Percentiles rank a stretch among this genome's conserved stretches.
Conservation (phyloP, 2,888 invertebrate genomes). For the Hetaerina titia region DNA sequence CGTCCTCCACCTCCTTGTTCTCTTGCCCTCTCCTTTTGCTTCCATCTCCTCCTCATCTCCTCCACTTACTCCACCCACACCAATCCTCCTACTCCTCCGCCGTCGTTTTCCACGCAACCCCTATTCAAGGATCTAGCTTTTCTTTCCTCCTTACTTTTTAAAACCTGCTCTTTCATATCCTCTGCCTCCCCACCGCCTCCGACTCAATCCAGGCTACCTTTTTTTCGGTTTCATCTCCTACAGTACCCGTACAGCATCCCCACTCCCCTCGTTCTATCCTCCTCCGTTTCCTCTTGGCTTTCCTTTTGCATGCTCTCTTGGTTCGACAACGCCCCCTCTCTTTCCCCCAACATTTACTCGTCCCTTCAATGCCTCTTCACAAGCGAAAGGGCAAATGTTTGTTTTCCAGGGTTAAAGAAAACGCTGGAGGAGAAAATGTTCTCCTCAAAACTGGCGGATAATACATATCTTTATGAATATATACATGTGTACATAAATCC, state of each 20-base stretch:
- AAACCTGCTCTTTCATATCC: conserved; percentile 18
- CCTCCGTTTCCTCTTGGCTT: neutral
- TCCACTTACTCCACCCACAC: neutral
- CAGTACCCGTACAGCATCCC: neutral
- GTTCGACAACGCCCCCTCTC: neutral
- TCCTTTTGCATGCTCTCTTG: neutral
- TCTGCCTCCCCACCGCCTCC: neutral
- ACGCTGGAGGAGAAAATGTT: neutral
- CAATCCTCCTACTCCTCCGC: neutral
- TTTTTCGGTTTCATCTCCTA: neutral
- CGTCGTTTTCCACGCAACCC: neutral
- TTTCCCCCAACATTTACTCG: neutral
- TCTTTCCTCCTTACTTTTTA: neutral
- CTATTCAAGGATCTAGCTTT: neutral
- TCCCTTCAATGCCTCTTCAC: neutral
- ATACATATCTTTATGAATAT: too few relatives aligned
- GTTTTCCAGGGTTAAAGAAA: neutral
- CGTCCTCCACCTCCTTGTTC: neutral
- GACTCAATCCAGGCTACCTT: neutral
- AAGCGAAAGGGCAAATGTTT: neutral
- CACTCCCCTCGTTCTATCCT: neutral
- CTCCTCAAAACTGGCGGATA: neutral
- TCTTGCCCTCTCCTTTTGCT: neutral
- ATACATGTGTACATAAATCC: too few relatives aligned
- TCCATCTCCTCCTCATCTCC: neutral